Percentiles rank a stretch among this genome's conserved stretches.
Evolutionary conservation across 2,888 invertebrate species (phyloP).

Genomic region (Acronicta alni): DNA sequence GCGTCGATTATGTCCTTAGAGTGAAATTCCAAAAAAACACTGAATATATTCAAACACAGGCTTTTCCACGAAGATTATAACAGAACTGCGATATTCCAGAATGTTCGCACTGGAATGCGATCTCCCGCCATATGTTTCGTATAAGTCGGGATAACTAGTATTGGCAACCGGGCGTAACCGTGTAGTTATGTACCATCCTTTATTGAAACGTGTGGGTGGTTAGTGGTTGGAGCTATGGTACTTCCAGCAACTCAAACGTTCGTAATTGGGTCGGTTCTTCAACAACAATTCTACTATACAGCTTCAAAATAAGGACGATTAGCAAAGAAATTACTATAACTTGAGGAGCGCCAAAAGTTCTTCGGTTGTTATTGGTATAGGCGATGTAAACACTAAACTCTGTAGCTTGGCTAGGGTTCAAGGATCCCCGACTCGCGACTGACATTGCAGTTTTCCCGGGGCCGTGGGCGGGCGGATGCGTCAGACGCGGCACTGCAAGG

Average conservation of each 20-base stretch:
- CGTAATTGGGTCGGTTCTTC: slow-evolving; percentile 18
- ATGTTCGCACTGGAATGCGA: slow-evolving; percentile 73
- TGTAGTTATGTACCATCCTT: slow-evolving; percentile 57
- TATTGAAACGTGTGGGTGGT: slow-evolving; percentile 54
- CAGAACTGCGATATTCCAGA: slow-evolving; percentile 79
- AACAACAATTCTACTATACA: slow-evolving; percentile 8
- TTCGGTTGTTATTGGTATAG: slow-evolving; percentile 1
- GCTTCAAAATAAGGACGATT: slow-evolving; percentile 8
- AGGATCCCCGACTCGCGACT: slow-evolving; percentile 63
- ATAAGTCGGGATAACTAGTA: slow-evolving; percentile 70
- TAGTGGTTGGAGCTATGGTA: slow-evolving; percentile 26
- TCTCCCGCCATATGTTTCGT: slow-evolving; percentile 81
- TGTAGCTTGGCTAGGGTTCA: slow-evolving; percentile 63
- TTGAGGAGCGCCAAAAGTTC: slow-evolving; percentile 8
- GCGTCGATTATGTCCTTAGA: slow-evolving; percentile 30
- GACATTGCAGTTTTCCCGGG: slow-evolving; percentile 68
- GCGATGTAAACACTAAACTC: slow-evolving; percentile 24
- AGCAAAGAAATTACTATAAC: background rate
- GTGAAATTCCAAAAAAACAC: slow-evolving; percentile 31
- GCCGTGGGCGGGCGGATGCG: slow-evolving; percentile 71
- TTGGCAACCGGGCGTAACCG: slow-evolving; percentile 62
- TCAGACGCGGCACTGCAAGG: slow-evolving; percentile 67
- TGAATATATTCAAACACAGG: slow-evolving; percentile 58
- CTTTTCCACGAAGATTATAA: slow-evolving; percentile 67
- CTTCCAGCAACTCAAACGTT: slow-evolving; percentile 29